Evolutionary conservation across 2,113 vertebrate genomes (phyloP), one percentile per base, ranked within the genome.

Genomic region (Pontoporia blainvillei): DNA sequence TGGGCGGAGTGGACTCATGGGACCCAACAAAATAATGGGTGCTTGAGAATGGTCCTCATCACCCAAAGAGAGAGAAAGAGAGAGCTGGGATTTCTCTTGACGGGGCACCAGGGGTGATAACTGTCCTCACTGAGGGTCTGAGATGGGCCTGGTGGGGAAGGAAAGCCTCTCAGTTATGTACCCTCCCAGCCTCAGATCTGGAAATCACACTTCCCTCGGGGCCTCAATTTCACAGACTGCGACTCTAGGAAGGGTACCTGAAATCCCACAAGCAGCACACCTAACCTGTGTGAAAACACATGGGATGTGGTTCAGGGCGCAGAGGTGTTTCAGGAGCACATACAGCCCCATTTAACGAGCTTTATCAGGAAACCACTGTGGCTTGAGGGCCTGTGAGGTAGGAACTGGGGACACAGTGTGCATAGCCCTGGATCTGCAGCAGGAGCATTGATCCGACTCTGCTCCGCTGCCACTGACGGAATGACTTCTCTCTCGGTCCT

Each of bases 1-100:
- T 92, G 96, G 93, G 92, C 87, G 49, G 96, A 94, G 87, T 93
- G 87, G 90, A 71, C 85, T 84, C 76, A 1, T 2, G 86, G 73
- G 87, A 83, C 17, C 73, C 49, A 6, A 11, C 29, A 41, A 75
- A 81, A 69, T 78, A 95, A 57, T 0, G 1, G 83, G 94, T 61
- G 0, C 0, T 79, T 6, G 31, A 4, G 78, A 23, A 87, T 3
- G 4, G 76, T 9, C n/a, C 49, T 93, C 46, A 11, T 25, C 39
- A 31, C 73, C 52, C 57, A 46, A 52, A 52, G 49, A 41, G 11
- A 34, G 72, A 57, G 54, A 46, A 46, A 66, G 62, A 71, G 57
- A 52, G 73, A 44, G 12, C 36, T 5, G 61, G 52, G 29, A 21
- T 92, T 52, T 73, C 59, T 73, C 49, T 66, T 46, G 61, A 34